phyloP scores from a whole-genome alignment of 2,113 vertebrate genomes.

The Sorex fumeus region DNA sequence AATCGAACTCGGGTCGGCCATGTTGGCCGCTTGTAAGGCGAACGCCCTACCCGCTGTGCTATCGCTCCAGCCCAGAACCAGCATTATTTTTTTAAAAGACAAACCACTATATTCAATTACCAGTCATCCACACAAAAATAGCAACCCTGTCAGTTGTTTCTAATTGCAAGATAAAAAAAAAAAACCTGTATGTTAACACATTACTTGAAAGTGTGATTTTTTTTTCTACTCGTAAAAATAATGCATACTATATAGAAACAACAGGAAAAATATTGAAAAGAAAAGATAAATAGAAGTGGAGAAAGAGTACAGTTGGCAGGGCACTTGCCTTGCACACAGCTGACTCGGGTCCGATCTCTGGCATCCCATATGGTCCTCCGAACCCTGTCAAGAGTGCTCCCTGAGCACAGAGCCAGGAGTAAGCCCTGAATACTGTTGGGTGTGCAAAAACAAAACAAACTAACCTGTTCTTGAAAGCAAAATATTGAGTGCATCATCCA shows the following conservation, averaged over 20 bases:
- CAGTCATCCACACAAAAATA: neutral
- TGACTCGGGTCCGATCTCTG: no score
- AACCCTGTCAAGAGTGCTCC: no score
- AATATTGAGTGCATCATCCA: neutral
- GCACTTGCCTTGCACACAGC: no score
- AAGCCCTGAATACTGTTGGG: no score
- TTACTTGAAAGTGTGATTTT: neutral
- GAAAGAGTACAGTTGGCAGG: no score
- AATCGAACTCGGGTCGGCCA: no score
- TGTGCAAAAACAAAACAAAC: no score
- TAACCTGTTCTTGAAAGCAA: neutral
- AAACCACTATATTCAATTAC: neutral
- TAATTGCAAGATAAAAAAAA: constrained; percentile 39
- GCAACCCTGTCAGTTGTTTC: neutral
- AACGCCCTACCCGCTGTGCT: no score
- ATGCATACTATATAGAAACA: constrained; percentile 9
- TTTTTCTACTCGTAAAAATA: constrained; percentile 45
- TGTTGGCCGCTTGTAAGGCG: no score
- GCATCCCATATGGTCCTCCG: no score
- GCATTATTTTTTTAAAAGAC: constrained; percentile 9
- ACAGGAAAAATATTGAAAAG: constrained; percentile 17
- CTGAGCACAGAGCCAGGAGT: no score
- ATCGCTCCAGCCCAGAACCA: no score
- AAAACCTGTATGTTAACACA: constrained; percentile 8
- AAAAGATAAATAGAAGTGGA: constrained; percentile 19